These are phyloP conservation scores for Illadopsis cleaveri DNA, from an alignment of 2,113 vertebrate genomes.

Conservation along the genomic window DNA sequence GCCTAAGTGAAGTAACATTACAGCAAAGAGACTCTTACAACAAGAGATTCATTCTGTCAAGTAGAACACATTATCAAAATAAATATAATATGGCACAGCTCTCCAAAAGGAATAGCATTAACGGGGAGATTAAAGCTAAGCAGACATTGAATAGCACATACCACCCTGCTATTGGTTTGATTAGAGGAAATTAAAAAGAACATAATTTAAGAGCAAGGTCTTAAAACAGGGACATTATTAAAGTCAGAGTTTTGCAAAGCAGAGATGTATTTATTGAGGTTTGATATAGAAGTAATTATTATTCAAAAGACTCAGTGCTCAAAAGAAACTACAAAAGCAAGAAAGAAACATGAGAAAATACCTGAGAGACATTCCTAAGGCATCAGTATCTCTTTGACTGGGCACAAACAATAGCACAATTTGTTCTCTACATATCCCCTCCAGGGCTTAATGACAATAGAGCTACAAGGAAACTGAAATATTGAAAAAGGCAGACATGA, in stretches of 20 bases:
- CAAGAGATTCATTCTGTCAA: slow-evolving; percentile 12
- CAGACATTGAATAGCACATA: background rate
- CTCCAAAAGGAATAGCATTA: background rate
- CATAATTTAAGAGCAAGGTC: background rate
- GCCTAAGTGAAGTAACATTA: slow-evolving; percentile 12
- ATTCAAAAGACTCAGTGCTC: background rate
- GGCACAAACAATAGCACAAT: background rate
- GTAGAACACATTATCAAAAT: slow-evolving; percentile 46
- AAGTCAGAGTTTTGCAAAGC: slow-evolving; percentile 9
- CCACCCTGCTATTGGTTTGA: background rate
- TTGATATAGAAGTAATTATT: background rate
- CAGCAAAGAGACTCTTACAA: slow-evolving; percentile 1
- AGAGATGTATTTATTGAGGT: background rate
- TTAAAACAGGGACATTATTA: background rate
- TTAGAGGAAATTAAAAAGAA: slow-evolving; percentile 25
- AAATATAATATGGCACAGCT: slow-evolving; percentile 12
- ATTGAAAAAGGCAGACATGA: background rate
- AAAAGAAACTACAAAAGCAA: background rate
- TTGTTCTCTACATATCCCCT: background rate
- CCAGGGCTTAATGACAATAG: background rate
- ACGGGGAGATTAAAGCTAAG: slow-evolving; percentile 25
- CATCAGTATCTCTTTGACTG: background rate
- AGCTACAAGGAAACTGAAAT: background rate
- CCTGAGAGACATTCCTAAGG: background rate
- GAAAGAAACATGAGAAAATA: background rate